These are phyloP conservation scores for Hypomecis atomaria DNA, from an alignment of 2,888 invertebrate genomes.

Conservation along the genomic window DNA sequence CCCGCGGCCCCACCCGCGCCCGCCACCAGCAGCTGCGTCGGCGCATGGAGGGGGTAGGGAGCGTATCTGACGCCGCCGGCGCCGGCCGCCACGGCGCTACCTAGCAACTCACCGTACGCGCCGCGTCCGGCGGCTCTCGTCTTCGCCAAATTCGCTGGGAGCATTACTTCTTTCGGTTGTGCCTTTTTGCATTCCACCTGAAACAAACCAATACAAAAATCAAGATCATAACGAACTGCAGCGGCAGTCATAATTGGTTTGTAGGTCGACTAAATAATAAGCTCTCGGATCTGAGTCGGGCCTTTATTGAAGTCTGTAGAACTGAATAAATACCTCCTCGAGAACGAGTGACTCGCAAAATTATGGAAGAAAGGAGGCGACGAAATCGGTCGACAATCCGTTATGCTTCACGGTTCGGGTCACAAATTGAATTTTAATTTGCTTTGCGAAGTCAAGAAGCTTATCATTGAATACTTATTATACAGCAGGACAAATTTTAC, in stretches of 20 bases:
- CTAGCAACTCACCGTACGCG: slow-evolving; percentile 99
- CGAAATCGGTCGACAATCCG: slow-evolving; percentile 78
- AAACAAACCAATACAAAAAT: slow-evolving; percentile 57
- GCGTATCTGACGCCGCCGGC: slow-evolving; percentile 86
- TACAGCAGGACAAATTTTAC: slow-evolving; percentile 69
- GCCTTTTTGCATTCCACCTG: slow-evolving; percentile 99
- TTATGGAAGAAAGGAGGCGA: slow-evolving; percentile 77
- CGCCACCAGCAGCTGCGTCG: slow-evolving; percentile 76
- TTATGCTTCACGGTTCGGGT: slow-evolving; percentile 78
- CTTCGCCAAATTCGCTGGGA: slow-evolving; percentile 98
- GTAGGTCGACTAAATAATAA: slow-evolving; percentile 45
- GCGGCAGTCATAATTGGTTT: slow-evolving; percentile 40
- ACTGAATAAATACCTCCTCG: slow-evolving; percentile 61
- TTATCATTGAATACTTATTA: slow-evolving; percentile 79
- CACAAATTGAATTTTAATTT: slow-evolving; percentile 84
- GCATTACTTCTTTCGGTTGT: slow-evolving; percentile 99
- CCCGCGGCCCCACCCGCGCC: slow-evolving; percentile 69
- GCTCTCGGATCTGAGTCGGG: slow-evolving; percentile 28
- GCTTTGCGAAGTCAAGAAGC: slow-evolving; percentile 79
- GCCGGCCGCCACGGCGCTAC: slow-evolving; percentile 87
- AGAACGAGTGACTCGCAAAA: slow-evolving; percentile 71
- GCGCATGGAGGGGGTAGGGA: slow-evolving; percentile 85
- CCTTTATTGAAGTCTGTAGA: slow-evolving; percentile 58
- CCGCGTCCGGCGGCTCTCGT: slow-evolving; percentile 97
- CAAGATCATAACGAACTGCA: slow-evolving; percentile 21